Base-by-base conservation (phyloP, 2,888 invertebrate species). In the Leucoma salicis region DNA sequence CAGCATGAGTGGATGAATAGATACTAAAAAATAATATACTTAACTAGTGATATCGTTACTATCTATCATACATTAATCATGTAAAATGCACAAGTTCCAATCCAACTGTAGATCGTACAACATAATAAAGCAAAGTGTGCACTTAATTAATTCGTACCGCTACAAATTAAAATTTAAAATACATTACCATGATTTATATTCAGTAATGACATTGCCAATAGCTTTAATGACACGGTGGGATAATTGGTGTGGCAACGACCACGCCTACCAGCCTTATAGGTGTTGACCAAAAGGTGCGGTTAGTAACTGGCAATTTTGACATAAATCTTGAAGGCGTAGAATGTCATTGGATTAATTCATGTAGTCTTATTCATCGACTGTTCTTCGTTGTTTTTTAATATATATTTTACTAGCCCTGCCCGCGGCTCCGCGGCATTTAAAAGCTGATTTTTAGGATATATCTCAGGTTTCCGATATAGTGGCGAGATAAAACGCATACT, bases 181-280 rank as follows among this genome's bases (percentile, higher is more conserved):
- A 47, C 46, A 60, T 56, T 46, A 53, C 34, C 31, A 34, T 60
- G 60, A 60, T 60, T 60, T 60, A 60, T 60, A 53, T 46, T 27
- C 49, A 50, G 53, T 60, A 60, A 57, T 60, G 57, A 60, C 56
- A 56, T 57, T 57, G 53, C 43, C 43, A 46, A 49, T 56, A 56
- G 29, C 40, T 45, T 25, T 60, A 60, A 57, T 60, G 45, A 57
- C 43, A 60, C 35, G 47, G 55, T 43, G 45, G 13, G 12, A 53
- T 60, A 60, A 60, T 60, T 60, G 57, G 58, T 57, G 56, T 51
- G 35, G 50, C 56, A 42, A 46, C 41, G 33, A 39, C 53, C 56
- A 52, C 57, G 60, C 60, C 60, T 39, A 29, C 45, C 25, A 11
- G 33, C 48, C 51, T 56, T 56, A 41, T 56, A 51, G 47, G 51